Conservation (phyloP, 2,888 invertebrate genomes). For the Rhyacophila evoluta region DNA sequence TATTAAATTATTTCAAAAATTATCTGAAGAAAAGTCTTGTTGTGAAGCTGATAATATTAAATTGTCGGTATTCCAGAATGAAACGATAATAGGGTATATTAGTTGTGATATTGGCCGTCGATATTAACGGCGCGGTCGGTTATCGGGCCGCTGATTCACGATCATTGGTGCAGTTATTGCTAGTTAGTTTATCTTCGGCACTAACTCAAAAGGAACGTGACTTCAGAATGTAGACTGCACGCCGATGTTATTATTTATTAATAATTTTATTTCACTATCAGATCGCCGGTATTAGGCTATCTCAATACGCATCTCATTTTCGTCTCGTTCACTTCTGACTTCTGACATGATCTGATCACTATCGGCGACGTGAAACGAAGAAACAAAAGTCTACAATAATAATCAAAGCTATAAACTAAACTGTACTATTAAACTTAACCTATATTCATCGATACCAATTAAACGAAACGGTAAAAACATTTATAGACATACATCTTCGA, state of each 20-base stretch:
- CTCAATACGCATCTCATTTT: neutral
- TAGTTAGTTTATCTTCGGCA: constrained; percentile 3
- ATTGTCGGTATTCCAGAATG: neutral
- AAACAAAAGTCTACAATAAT: neutral
- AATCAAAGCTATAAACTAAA: too few relatives aligned
- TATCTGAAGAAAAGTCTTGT: too few relatives aligned
- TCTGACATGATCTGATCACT: neutral
- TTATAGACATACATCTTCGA: too few relatives aligned
- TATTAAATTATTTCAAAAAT: too few relatives aligned
- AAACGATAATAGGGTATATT: too few relatives aligned
- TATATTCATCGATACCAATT: too few relatives aligned
- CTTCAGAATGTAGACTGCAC: neutral
- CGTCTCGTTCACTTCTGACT: neutral
- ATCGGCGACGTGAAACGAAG: neutral
- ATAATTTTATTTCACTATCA: neutral
- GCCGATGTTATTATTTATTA: neutral
- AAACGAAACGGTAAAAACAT: too few relatives aligned
- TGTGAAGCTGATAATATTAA: too few relatives aligned
- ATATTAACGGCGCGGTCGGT: neutral
- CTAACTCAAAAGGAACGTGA: constrained; percentile 15
- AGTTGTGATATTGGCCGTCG: neutral
- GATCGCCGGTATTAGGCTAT: neutral
- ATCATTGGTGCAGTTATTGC: neutral
- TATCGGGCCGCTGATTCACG: constrained; percentile 1
- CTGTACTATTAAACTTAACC: too few relatives aligned